Evolutionary conservation across 37 sponge, comb jelly and placozoan genomes (phyloP), one percentile per base, ranked within the genome.

Genomic region (Axinella damicornis): DNA sequence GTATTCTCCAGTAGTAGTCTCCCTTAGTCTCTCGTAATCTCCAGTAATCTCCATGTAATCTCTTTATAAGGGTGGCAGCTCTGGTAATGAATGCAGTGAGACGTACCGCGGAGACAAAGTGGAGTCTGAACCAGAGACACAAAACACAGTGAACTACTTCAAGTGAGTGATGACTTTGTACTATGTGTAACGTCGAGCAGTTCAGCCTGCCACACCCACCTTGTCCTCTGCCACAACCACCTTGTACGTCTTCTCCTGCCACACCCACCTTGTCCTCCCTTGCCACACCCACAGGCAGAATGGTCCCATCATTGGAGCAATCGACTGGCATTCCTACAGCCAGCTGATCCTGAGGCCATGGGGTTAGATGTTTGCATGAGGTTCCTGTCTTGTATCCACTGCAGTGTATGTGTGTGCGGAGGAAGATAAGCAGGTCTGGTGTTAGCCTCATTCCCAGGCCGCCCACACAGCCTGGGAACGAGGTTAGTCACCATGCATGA

Each of bases 261-360:
- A 69, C 38, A 32, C 34, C 9, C 4, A 30, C 64, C 53, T 6
- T 71, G 28, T 28, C 5, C 38, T 41, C 12, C n/a, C n/a, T n/a
- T 46, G 46, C 46, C 46, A 12, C 46, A 12, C 34, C 59, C 32
- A 28, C 65, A 88, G 93, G 62, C 34, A 55, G 13, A 46, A 60
- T 21, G 55, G 34, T 22, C 67, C 64, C 17, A 80, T 93, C 72
- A 69, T 93, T 65, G 93, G 82, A 25, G 93, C 86, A 22, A 93
- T 93, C 67, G 93, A 93, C 78, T 93, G 85, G 85, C 93, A 93
- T 71, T 88, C 93, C 33, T 93, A 78, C 81, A 70, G 83, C 21
- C 93, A 93, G 66, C 86, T 93, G 27, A 93, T 93, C 39, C 61
- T 93, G 71, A 62, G 93, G 19, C 89, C 93, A n/a, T 93, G 75